Evolutionary conservation across 1,140 invertebrate genomes (phyloP), one percentile per base, ranked within the genome.

Genomic region (Tetramorium simillimum): DNA sequence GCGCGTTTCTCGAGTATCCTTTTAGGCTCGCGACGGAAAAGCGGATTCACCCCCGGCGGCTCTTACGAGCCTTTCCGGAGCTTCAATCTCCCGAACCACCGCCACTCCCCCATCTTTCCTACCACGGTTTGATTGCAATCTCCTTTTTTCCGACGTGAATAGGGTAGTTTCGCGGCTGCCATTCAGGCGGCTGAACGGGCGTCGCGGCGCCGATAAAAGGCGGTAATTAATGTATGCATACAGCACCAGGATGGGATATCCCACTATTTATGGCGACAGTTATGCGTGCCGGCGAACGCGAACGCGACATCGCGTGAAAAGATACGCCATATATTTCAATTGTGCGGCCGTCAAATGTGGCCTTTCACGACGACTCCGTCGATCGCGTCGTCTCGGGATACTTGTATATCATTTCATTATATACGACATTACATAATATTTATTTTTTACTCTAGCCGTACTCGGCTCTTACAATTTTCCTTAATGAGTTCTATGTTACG

Each of bases 131-230:
- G 46, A 85, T 78, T 63, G 73, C 58, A 53, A 65, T 85, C 58
- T 65, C 33, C 40, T 77, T 85, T 24, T 77, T 49, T 7, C 51
- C 82, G 14, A 53, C 46, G 33, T 85, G 82, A 85, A 78, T 78
- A 85, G 60, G 49, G 18, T 76, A 18, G 46, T 78, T 85, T 85
- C 49, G 58, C 58, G 46, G 82, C 14, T 63, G 33, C 73, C 73
- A 85, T 85, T 85, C 73, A 78, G 49, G 7, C 60, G 21, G 1
- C 16, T 77, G 43, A 77, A 82, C 51, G 53, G 18, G 1, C 69
- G 69, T 33, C n/a, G 80, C 21, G 24, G 51, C 51, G 37, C 40
- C 40, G 80, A 75, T 62, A 84, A 84, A 75, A 75, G 33, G 3
- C 14, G 46, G 53, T 84, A 73, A 82, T 82, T 82, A 82, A 82